A percentile compares a stretch with the other conserved stretches of the same genome.
These are phyloP conservation scores for Apteryx owenii DNA, from an alignment of 2,113 vertebrate genomes.

Conservation along the genomic window DNA sequence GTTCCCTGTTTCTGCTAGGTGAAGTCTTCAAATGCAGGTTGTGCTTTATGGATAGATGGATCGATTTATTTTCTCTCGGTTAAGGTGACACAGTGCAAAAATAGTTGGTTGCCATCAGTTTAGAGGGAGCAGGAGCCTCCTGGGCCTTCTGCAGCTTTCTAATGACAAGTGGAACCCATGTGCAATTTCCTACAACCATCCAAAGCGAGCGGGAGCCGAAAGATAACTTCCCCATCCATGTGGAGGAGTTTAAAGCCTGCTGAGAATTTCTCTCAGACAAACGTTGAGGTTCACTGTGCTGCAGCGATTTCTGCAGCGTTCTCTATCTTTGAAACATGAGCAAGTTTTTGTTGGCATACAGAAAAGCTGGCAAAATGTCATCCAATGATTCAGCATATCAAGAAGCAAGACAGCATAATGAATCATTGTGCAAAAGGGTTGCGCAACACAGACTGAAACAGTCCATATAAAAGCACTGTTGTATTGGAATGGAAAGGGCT, in stretches of 20 bases:
- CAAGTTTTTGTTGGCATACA: conserved; percentile 53
- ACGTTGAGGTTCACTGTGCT: neutral
- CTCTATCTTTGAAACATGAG: neutral
- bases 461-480: conserved; percentile 29
- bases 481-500: conserved; percentile 33
- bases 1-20: fast-evolving
- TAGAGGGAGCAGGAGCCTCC: neutral
- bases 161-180: neutral
- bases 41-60: neutral
- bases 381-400: conserved; percentile 56
- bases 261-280: conserved; percentile 21
- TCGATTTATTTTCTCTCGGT: neutral
- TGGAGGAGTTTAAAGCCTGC: conserved; percentile 5
- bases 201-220: neutral
- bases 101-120: neutral
- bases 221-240: neutral
- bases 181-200: neutral
- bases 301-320: conserved; percentile 15
- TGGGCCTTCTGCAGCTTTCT: neutral
- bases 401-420: conserved; percentile 37
- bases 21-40: neutral
- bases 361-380: conserved; percentile 34
- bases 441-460: neutral
- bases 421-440: conserved; percentile 54
- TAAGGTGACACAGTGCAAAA: neutral